Conservation (phyloP, 2,888 invertebrate genomes). For the Limenitis camilla region DNA sequence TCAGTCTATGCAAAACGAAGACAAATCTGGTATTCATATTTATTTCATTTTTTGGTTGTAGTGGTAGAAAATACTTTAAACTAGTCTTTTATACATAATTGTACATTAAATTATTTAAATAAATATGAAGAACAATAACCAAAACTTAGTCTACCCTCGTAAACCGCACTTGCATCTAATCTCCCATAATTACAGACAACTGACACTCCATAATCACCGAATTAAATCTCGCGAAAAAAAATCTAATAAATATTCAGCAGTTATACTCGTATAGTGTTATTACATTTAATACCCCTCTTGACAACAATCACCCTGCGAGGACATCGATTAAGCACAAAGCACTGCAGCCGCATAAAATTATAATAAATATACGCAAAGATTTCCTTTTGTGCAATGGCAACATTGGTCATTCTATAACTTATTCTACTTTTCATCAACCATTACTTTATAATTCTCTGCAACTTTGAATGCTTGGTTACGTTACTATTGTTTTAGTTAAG, state of each 20-base stretch:
- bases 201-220: slow-evolving; percentile 57
- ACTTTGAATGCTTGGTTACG: too few species aligned
- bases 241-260: slow-evolving; percentile 58
- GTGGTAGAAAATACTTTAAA: too few species aligned
- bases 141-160: too few species aligned
- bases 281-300: slow-evolving; percentile 53
- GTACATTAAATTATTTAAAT: too few species aligned
- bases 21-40: slow-evolving; percentile 48
- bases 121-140: too few species aligned
- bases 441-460: too few species aligned
- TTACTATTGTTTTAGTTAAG: too few species aligned
- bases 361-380: slow-evolving; percentile 59
- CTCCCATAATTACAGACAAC: slow-evolving; percentile 56
- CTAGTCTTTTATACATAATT: too few species aligned
- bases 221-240: slow-evolving; percentile 54
- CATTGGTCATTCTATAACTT: slow-evolving; percentile 36
- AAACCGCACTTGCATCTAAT: slow-evolving; percentile 24
- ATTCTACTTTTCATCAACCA: too few species aligned
- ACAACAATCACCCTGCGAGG: slow-evolving; percentile 55
- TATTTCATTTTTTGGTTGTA: slow-evolving; percentile 55
- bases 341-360: slow-evolving; percentile 68
- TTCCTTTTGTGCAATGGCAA: slow-evolving; percentile 17
- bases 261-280: slow-evolving; percentile 40
- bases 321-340: slow-evolving; percentile 65
- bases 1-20: too few species aligned